Percentiles rank a stretch among this genome's conserved stretches.
phyloP scores from a whole-genome alignment of 1,140 invertebrate genomes.

The Cryptotermes secundus region DNA sequence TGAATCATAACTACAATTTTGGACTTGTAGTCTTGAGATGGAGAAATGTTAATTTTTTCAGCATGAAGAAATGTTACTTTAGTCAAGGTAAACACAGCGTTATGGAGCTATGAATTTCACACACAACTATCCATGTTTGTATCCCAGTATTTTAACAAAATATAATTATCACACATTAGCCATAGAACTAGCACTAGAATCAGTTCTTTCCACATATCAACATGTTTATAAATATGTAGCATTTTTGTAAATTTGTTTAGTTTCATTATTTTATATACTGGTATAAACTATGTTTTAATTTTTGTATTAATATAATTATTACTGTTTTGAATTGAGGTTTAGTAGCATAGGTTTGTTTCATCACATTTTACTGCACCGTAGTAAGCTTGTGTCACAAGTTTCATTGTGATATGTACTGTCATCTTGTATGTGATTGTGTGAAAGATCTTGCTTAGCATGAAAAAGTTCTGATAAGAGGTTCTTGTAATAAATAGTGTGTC shows the following conservation, averaged over 20 bases:
- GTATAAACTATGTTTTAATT: neutral
- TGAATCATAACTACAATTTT: no score
- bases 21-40: no score
- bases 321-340: neutral
- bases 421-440: neutral
- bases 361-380: neutral
- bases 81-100: no score
- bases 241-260: neutral
- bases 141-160: neutral
- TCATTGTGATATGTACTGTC: neutral
- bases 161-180: neutral
- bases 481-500: neutral
- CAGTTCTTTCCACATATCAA: neutral
- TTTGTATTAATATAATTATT: neutral
- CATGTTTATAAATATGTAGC: neutral
- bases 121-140: neutral
- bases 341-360: neutral
- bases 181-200: neutral
- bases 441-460: neutral
- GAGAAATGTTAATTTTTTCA: no score
- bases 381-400: neutral
- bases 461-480: neutral
- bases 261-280: constrained; percentile 4
- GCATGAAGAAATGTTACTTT: no score
- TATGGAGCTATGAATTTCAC: no score